Base-by-base conservation (phyloP, 2,888 invertebrate genomes). In the Dilophus febrilis region DNA sequence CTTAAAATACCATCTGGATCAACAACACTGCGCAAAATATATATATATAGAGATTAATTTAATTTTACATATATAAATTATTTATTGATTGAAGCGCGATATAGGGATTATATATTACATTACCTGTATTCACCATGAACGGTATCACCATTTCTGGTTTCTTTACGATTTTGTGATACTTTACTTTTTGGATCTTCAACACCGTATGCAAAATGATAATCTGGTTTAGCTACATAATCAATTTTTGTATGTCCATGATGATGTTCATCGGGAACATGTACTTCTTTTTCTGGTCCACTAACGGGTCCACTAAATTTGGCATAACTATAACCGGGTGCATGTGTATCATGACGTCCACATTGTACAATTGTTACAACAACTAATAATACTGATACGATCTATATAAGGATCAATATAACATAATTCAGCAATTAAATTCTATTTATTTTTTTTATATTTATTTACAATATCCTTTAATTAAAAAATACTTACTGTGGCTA, bases 1-100 rank as follows among this genome's bases (percentile, higher is more conserved):
- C 83, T 66, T 41, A 79, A 64, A 42, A 72, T 70, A 46, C 83
- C 83, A 56, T 82, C 81, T 31, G 82, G 74, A 55, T 83, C 81
- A 30, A 81, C 70, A 26, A 83, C 61, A 34, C 73, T 73, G 48
- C n/a, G n/a, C 1, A 36, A 29, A 42, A 40, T 19, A 22, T n/a
- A n/a, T n/a, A 14, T 32, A 13, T 10, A 32, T n/a, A n/a, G n/a
- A n/a, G n/a, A n/a, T n/a, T n/a, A n/a, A n/a, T n/a, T n/a, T 8
- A 8, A 14, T 10, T 31, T 31, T 14, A 6, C 6, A 31, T 14
- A 12, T 13, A 10, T 31, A 31, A 31, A 31, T 10, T 31, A 6
- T 31, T 31, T 12, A 31, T 6, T 6, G 31, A 31, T 31, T n/a
- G n/a, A n/a, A n/a, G n/a, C n/a, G n/a, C n/a, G n/a, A n/a, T n/a